phyloP scores from a whole-genome alignment of 2,888 invertebrate genomes.

The Sinopyrophorus schimmeli region DNA sequence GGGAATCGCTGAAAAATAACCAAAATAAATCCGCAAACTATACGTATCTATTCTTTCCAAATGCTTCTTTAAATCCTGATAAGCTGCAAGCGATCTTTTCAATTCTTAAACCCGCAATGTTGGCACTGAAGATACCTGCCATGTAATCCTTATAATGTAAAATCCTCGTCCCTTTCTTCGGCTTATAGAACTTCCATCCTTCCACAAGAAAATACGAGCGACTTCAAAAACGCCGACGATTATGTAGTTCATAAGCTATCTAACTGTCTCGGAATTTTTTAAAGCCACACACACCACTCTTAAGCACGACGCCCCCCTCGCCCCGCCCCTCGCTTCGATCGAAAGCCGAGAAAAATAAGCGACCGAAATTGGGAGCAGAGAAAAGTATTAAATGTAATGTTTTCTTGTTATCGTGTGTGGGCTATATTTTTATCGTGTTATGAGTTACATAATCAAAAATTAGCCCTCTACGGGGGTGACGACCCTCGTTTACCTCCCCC shows the following conservation, averaged over 20 bases:
- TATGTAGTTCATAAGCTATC: constrained; percentile 13
- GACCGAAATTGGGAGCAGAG: background rate
- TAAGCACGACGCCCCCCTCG: background rate
- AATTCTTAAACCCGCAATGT: constrained; percentile 38
- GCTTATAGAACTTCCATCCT: constrained; percentile 52
- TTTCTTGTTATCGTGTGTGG: constrained; percentile 42
- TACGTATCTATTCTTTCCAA: constrained; percentile 43
- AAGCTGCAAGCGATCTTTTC: constrained; percentile 54
- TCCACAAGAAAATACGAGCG: constrained; percentile 48
- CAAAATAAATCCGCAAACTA: constrained; percentile 37
- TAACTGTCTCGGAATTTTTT: constrained; percentile 2
- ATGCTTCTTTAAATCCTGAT: constrained; percentile 52
- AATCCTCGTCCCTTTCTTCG: constrained; percentile 52
- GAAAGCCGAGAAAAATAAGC: no score
- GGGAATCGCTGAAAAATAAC: constrained; percentile 23
- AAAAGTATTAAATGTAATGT: background rate
- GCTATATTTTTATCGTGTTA: constrained; percentile 48
- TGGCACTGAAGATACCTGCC: constrained; percentile 30
- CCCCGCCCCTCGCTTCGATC: no score
- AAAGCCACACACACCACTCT: background rate
- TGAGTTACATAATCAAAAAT: constrained; percentile 54
- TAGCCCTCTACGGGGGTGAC: constrained; percentile 45
- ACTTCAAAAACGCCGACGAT: constrained; percentile 52
- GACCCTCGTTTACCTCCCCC: constrained; percentile 44
- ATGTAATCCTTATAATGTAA: constrained; percentile 55